Evolutionary conservation across 2,888 invertebrate genomes (phyloP).

Genomic region (Volucella inanis): DNA sequence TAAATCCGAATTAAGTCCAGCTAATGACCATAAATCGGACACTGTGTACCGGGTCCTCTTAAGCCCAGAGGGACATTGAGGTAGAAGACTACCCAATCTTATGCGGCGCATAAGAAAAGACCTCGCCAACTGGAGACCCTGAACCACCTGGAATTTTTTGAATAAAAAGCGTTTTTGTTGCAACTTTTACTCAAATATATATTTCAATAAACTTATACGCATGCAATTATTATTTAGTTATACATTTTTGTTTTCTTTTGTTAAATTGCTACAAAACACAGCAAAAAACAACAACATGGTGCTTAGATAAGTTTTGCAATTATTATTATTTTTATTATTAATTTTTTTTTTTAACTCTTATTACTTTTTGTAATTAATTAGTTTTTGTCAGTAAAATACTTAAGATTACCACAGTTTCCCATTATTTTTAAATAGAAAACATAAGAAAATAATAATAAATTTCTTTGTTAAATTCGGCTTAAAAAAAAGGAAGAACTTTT

Average conservation of each 20-base stretch:
- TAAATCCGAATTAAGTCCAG: no score
- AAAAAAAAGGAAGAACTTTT: no score
- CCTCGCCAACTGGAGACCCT: no score
- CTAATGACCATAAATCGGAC: no score
- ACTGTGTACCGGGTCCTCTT: no score
- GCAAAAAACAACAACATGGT: slow-evolving; percentile 43
- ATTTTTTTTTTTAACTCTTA: slow-evolving; percentile 10
- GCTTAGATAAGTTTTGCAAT: slow-evolving; percentile 39
- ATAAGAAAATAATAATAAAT: no score
- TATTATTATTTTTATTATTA: slow-evolving; percentile 15
- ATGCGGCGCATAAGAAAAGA: no score
- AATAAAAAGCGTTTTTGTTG: neutral
- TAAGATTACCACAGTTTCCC: slow-evolving; percentile 2
- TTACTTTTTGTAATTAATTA: neutral
- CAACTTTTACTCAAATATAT: slow-evolving; percentile 63
- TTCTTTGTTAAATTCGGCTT: slow-evolving; percentile 44
- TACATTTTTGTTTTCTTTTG: slow-evolving; percentile 4
- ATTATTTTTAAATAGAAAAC: neutral
- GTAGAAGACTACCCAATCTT: no score
- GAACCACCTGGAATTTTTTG: no score
- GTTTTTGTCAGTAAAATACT: slow-evolving; percentile 22
- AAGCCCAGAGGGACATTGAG: no score
- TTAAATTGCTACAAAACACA: slow-evolving; percentile 41
- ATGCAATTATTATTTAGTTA: slow-evolving; percentile 29
- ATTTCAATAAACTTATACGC: slow-evolving; percentile 10